These are phyloP conservation scores for Raja brachyura DNA, from an alignment of 2,113 vertebrate genomes.

Conservation along the genomic window DNA sequence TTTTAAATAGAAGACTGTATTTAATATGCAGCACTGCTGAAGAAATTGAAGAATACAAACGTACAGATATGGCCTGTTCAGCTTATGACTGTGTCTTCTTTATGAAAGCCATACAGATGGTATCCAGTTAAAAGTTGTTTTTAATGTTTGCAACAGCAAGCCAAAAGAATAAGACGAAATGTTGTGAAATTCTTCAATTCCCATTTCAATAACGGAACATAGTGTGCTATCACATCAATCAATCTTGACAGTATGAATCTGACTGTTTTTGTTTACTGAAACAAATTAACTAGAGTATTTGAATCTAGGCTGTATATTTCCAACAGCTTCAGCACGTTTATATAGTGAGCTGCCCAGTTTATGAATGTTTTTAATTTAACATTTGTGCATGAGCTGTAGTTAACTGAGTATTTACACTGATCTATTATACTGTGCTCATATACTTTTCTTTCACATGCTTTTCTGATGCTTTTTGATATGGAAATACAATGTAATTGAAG, in stretches of 20 bases:
- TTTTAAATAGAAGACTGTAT: neutral
- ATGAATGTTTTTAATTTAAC: neutral
- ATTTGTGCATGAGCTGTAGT: neutral
- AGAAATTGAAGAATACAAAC: neutral
- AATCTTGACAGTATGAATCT: neutral
- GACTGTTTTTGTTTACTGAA: neutral
- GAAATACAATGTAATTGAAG: neutral
- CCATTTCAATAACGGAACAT: neutral
- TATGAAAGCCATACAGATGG: neutral
- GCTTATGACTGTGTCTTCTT: neutral
- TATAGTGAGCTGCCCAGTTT: neutral
- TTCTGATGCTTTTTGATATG: neutral
- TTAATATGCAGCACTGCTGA: neutral
- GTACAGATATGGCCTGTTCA: neutral
- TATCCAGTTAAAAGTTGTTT: neutral
- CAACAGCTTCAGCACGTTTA: neutral
- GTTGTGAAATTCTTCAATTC: constrained; percentile 24
- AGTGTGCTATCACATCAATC: neutral
- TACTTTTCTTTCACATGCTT: neutral
- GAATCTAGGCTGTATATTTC: neutral
- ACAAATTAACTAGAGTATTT: neutral
- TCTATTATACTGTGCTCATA: neutral
- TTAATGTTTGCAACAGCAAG: neutral
- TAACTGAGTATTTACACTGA: neutral
- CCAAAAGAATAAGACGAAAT: neutral